Evolutionary conservation across 2,888 invertebrate species (phyloP).

Genomic region (Liposcelis brunnea): DNA sequence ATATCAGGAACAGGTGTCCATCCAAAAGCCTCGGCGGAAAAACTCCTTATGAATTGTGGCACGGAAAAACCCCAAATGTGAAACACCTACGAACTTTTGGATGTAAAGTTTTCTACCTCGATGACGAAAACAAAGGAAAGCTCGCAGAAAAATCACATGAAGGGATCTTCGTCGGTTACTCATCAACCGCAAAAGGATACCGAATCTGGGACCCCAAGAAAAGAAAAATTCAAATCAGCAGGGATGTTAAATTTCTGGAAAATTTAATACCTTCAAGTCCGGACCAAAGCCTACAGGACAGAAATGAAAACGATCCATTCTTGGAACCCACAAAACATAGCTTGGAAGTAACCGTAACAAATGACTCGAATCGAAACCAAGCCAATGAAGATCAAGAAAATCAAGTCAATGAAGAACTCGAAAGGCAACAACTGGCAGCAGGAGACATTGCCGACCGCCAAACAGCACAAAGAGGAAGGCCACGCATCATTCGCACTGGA

Average conservation of each 20-base stretch:
- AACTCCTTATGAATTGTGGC: slow-evolving; percentile 10
- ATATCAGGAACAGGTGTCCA: slow-evolving; percentile 21
- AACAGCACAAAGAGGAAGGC: no score
- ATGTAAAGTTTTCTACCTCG: neutral
- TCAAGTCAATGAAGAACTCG: no score
- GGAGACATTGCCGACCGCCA: no score
- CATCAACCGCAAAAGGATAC: neutral
- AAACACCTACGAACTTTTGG: slow-evolving; percentile 14
- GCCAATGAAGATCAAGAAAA: no score
- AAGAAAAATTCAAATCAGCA: neutral
- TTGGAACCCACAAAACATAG: no score
- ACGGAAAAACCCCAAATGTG: slow-evolving; percentile 10
- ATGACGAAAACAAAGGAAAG: neutral
- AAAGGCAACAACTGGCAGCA: no score
- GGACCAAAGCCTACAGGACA: no score
- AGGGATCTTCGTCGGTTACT: neutral
- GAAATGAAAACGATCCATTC: no score
- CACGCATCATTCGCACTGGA: no score
- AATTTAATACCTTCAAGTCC: neutral
- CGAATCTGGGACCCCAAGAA: neutral
- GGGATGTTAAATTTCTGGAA: neutral
- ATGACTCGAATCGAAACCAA: no score
- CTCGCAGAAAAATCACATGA: neutral
- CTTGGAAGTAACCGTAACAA: no score
- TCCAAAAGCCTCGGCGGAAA: slow-evolving; percentile 10